A percentile compares a stretch with the other conserved stretches of the same genome.
These are phyloP conservation scores for Scarus forsteni DNA, from an alignment of 2,797 vertebrate species.

Conservation along the genomic window DNA sequence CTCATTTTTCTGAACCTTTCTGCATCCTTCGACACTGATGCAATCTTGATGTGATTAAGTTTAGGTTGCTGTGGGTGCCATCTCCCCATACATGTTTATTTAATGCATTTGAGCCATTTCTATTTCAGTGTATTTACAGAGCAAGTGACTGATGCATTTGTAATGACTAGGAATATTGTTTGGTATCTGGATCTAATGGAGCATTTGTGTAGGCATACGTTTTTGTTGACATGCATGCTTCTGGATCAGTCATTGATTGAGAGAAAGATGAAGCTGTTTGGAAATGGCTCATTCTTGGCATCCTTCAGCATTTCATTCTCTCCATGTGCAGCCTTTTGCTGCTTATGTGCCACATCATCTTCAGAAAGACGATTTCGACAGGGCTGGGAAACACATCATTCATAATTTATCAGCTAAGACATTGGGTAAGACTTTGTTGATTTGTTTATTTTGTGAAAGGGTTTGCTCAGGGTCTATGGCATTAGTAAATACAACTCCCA, in stretches of 20 bases:
- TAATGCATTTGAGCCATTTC: conserved; percentile 38
- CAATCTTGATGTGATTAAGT: conserved; percentile 46
- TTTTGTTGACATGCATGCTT: conserved; percentile 34
- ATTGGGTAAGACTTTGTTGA: too few species aligned
- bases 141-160: conserved; percentile 49
- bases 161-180: conserved; percentile 37
- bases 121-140: conserved; percentile 10
- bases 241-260: conserved; percentile 35
- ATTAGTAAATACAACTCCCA: too few species aligned
- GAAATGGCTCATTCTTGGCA: not conserved
- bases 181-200: conserved; percentile 27
- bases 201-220: conserved; percentile 1
- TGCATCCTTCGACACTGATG: conserved; percentile 27
- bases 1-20: conserved; percentile 17
- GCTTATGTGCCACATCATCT: too few species aligned
- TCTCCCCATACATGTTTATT: conserved; percentile 49
- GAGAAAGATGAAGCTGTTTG: conserved; percentile 26
- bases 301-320: not conserved
- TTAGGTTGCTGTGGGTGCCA: conserved; percentile 26
- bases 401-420: too few species aligned
- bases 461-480: too few species aligned
- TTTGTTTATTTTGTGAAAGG: too few species aligned
- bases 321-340: not conserved
- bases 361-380: too few species aligned
- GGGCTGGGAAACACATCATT: too few species aligned